These are phyloP conservation scores for Nyctibius grandis DNA, from an alignment of 2,797 vertebrate species.

Conservation along the genomic window DNA sequence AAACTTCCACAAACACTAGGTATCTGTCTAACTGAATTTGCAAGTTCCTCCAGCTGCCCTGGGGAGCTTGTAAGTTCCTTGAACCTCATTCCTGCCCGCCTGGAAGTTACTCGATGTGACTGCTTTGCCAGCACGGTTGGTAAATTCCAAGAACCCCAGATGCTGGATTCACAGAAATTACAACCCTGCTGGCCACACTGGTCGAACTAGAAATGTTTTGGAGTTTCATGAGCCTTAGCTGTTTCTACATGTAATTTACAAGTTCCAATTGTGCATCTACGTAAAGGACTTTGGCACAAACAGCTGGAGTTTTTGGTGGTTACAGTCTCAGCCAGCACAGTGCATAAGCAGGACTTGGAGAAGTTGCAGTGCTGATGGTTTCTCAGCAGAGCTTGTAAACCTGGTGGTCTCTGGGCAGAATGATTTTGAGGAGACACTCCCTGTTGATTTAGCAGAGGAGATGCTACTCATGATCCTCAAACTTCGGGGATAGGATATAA, in stretches of 20 bases:
- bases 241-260: constrained; percentile 19
- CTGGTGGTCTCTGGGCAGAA: neutral
- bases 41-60: constrained; percentile 2
- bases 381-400: neutral
- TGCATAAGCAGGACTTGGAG: neutral
- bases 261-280: constrained; percentile 1
- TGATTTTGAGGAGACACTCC: neutral
- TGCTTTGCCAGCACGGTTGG: constrained; percentile 9
- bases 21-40: constrained; percentile 17
- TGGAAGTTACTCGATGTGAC: neutral
- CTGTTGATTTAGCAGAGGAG: neutral
- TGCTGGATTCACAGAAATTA: constrained; percentile 52
- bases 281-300: constrained; percentile 35
- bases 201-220: constrained; percentile 3
- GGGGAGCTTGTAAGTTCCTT: constrained; percentile 31
- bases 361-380: neutral
- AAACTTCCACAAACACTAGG: neutral
- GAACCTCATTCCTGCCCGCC: neutral
- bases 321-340: neutral
- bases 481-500: neutral
- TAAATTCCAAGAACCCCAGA: constrained; percentile 54
- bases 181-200: constrained; percentile 31
- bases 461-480: neutral
- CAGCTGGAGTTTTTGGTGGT: neutral
- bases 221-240: constrained; percentile 15